Conservation (phyloP, 2,797 vertebrate genomes). For the Buceros bicornis region DNA sequence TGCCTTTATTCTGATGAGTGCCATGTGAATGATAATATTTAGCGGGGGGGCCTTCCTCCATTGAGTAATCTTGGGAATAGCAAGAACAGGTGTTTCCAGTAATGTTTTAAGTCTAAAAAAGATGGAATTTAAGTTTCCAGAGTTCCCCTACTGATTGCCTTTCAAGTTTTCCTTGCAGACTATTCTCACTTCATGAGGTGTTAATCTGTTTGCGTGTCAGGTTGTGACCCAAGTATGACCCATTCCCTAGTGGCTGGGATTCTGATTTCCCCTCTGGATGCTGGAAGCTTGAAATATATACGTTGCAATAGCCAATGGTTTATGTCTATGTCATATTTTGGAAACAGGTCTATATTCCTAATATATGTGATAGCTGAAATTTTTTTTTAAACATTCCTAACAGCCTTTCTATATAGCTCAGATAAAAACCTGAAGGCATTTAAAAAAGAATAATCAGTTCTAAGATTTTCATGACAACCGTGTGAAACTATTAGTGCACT, state of each 20-base stretch:
- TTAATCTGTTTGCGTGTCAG: not conserved
- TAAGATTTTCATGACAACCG: not conserved
- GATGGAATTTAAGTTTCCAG: not conserved
- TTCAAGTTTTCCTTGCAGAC: not conserved
- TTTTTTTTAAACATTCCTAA: not conserved
- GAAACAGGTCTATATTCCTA: not conserved
- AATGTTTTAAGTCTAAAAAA: not conserved
- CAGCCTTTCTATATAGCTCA: not conserved
- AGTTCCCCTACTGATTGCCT: not conserved
- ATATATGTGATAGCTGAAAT: not conserved
- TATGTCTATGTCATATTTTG: not conserved
- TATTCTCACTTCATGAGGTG: not conserved
- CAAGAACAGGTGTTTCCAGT: not conserved
- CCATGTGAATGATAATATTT: not conserved
- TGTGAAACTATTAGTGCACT: not conserved
- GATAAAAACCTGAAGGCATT: not conserved
- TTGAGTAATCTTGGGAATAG: not conserved
- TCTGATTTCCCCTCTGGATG: not conserved
- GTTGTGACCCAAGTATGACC: not conserved
- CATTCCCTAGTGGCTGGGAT: not conserved
- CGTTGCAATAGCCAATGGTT: not conserved
- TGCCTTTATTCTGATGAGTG: not conserved
- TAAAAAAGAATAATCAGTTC: not conserved
- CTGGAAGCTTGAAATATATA: not conserved
- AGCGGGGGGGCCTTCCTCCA: accelerated